phyloP scores from a whole-genome alignment of 2,888 invertebrate species.

The Copidosoma aretas region DNA sequence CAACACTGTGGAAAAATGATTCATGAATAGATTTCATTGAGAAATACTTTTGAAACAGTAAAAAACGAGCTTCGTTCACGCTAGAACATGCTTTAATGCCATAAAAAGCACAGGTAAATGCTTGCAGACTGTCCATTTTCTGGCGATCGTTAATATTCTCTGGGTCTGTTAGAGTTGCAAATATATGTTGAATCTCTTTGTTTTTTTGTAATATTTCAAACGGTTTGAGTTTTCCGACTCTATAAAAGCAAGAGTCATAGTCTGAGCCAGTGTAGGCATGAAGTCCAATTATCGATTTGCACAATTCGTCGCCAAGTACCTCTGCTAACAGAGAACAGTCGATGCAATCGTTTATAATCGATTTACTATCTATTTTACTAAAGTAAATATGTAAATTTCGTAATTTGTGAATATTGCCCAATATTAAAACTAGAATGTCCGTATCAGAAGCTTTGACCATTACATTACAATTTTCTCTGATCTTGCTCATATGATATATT shows the following conservation, averaged over 20 bases:
- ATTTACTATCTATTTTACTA: constrained; percentile 25
- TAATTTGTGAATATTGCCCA: constrained; percentile 29
- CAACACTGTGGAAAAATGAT: background rate
- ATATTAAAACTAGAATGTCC: constrained; percentile 29
- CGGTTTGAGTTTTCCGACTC: constrained; percentile 35
- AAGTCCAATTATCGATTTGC: constrained; percentile 38
- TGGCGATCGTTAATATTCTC: too few relatives aligned
- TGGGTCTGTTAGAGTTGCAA: too few relatives aligned
- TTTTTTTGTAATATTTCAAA: too few relatives aligned
- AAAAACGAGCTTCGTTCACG: background rate
- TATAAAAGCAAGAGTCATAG: constrained; percentile 43
- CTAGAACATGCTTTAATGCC: background rate
- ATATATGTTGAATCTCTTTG: too few relatives aligned
- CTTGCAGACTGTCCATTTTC: too few relatives aligned
- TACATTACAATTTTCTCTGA: constrained; percentile 2
- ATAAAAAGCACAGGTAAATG: too few relatives aligned
- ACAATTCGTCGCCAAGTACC: constrained; percentile 26
- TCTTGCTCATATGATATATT: too few relatives aligned
- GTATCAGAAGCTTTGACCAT: constrained; percentile 26
- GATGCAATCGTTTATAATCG: constrained; percentile 20
- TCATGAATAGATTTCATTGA: too few relatives aligned
- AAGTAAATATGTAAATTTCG: constrained; percentile 1
- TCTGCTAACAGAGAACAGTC: constrained; percentile 30
- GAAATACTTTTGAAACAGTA: background rate
- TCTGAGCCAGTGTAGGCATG: constrained; percentile 45